phyloP scores from a whole-genome alignment of 2,113 vertebrate genomes.

The Indicator indicator region DNA sequence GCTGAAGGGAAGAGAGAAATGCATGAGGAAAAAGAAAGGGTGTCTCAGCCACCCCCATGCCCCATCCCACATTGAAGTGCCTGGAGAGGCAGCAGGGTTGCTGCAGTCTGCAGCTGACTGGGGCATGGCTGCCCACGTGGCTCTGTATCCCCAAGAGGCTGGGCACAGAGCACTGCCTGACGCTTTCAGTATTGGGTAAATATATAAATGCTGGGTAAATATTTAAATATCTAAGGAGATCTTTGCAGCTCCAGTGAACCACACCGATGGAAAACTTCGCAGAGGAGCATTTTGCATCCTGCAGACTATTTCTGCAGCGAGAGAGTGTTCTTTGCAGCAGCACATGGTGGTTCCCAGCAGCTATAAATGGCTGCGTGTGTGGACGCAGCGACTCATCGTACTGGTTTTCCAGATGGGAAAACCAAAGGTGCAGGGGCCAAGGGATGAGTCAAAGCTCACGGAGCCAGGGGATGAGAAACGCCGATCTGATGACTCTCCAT shows the following conservation, averaged over 20 bases:
- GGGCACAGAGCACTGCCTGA: background rate
- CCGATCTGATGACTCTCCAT: background rate
- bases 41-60: accelerated
- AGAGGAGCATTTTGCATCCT: background rate
- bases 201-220: background rate
- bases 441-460: background rate
- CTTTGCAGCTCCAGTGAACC: background rate
- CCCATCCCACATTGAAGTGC: background rate
- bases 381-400: background rate
- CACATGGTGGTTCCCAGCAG: background rate
- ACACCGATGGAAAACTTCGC: accelerated
- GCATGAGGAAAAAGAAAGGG: background rate
- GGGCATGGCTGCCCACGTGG: background rate
- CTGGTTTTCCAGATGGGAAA: background rate
- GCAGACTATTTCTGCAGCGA: background rate
- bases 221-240: background rate
- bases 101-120: background rate
- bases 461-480: constrained; percentile 4
- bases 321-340: background rate
- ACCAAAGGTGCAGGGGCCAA: background rate
- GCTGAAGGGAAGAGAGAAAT: background rate
- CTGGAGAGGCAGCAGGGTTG: background rate
- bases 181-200: background rate
- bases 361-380: background rate
- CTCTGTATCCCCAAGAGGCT: background rate